Base-by-base conservation (phyloP, 1,140 invertebrate genomes). In the Coptotermes formosanus region DNA sequence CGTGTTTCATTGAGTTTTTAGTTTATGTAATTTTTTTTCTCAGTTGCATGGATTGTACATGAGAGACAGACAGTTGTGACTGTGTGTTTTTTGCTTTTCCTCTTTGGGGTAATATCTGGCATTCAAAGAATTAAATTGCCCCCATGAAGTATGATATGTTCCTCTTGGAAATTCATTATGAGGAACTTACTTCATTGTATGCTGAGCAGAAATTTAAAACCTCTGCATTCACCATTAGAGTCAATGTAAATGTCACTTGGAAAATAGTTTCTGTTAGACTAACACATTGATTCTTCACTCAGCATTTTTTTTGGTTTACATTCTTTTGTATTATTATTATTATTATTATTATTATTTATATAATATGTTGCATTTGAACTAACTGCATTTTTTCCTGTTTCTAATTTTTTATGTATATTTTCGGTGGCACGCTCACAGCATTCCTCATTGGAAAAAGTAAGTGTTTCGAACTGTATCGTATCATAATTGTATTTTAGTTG, bases 381-480 rank as follows among this genome's bases (percentile, higher is more conserved):
- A 92, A 92, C 91, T 85, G 91, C 90, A 90, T 87, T 91, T 91
- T 92, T 90, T 92, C 91, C 91, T 92, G 90, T 92, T 92, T 90
- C 91, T 91, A 91, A 91, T 91, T 89, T 88, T 91, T 90, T 91
- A 90, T 91, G 90, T 91, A 86, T 91, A 91, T 91, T 91, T 91
- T 91, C 90, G 91, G 91, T 91, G 90, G 90, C 91, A 91, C 90
- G 90, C 91, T 91, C 89, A 91, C 91, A 92, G 91, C 91, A 92
- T 91, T 90, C 91, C 91, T 91, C 90, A 90, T 88, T 92, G 91
- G 91, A 92, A 90, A 91, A 92, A 92, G 91, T 92, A 92, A 92
- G 91, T 92, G 85, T 75, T 75, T 75, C n/a, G n/a, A 75, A 75
- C 25, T 75, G 64, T 75, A 25, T 75, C n/a, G 25, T 75, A 25